These are phyloP conservation scores for Tuta absoluta DNA, from an alignment of 2,888 invertebrate species.

Conservation along the genomic window DNA sequence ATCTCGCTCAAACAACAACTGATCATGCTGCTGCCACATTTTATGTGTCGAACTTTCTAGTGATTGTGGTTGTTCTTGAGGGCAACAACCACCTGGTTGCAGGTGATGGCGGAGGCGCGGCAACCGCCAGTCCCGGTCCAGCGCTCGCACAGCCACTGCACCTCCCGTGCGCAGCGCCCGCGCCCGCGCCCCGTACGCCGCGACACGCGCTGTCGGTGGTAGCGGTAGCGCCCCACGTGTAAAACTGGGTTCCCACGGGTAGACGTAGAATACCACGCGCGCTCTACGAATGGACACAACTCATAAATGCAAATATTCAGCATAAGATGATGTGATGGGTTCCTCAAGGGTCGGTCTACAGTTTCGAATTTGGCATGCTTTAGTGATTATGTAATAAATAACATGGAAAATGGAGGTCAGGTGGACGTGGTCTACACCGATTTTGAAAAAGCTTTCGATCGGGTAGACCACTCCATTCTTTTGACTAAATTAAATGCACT, in stretches of 20 bases:
- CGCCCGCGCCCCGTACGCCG: conserved; percentile 14
- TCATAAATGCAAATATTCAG: background rate
- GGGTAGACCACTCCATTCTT: too few species aligned
- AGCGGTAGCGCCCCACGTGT: conserved; percentile 29
- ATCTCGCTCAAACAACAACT: too few species aligned
- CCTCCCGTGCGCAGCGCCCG: conserved; percentile 36
- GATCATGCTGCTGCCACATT: too few species aligned
- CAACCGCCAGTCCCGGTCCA: conserved; percentile 40
- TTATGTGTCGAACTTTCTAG: conserved; percentile 22
- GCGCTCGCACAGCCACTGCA: conserved; percentile 40
- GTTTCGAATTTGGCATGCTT: too few species aligned
- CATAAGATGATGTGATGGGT: too few species aligned
- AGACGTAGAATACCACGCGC: conserved; percentile 26
- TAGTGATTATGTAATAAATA: too few species aligned
- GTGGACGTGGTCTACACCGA: too few species aligned
- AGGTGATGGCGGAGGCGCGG: conserved; percentile 46
- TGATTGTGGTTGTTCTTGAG: conserved; percentile 44
- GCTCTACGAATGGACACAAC: background rate
- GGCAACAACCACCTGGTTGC: conserved; percentile 42
- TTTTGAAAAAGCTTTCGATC: too few species aligned
- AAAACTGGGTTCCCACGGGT: conserved; percentile 31
- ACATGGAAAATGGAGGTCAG: too few species aligned
- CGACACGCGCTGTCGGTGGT: conserved; percentile 34
- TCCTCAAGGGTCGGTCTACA: too few species aligned
- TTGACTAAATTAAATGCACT: too few species aligned